Base-by-base conservation (phyloP, 1,140 invertebrate species). In the Sycophaga agraensis region DNA sequence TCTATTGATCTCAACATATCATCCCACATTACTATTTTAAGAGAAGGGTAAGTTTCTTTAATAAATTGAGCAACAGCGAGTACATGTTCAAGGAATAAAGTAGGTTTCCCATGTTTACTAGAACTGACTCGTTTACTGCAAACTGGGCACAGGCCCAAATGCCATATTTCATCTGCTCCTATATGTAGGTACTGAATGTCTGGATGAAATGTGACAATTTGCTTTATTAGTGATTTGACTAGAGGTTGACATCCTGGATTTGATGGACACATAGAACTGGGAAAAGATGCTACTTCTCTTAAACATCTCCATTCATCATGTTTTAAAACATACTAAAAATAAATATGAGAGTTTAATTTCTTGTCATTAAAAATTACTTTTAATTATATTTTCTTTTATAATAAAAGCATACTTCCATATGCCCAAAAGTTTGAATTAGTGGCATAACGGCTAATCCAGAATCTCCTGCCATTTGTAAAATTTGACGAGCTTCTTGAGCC, bases 371-470 rank as follows among this genome's bases (percentile, higher is more conserved):
- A n/a, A n/a, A n/a, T n/a, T n/a, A n/a, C n/a, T n/a, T n/a, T n/a
- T n/a, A n/a, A n/a, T n/a, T n/a, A 28, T 58, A 46, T 63, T 59
- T 16, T 50, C 45, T 16, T 26, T 50, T 4, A 49, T 22, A 19
- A 8, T 0, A 35, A 50, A 22, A 49, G 40, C 49, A 63, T 66
- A 83, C 83, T 74, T 97, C 93, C 73, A 96, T 77, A 77, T 98
- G 96, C 2, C 96, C 96, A 81, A 98, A 97, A 5, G 96, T 97
- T 81, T 98, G 97, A 8, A 98, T 84, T 4, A 99, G 82, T 17
- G 97, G 97, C 68, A 98, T 92, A 2, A 98, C 86, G 63, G 90
- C 87, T 1, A 98, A 79, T 2, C 83, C 78, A 39, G 74, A 83
- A 65, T 88, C 80, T 59, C 85, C 82, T 9, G 89, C 88, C 43